A percentile compares a stretch with the other conserved stretches of the same genome.
These are phyloP conservation scores for Hydriomena furcata DNA, from an alignment of 2,888 invertebrate species.

Conservation along the genomic window DNA sequence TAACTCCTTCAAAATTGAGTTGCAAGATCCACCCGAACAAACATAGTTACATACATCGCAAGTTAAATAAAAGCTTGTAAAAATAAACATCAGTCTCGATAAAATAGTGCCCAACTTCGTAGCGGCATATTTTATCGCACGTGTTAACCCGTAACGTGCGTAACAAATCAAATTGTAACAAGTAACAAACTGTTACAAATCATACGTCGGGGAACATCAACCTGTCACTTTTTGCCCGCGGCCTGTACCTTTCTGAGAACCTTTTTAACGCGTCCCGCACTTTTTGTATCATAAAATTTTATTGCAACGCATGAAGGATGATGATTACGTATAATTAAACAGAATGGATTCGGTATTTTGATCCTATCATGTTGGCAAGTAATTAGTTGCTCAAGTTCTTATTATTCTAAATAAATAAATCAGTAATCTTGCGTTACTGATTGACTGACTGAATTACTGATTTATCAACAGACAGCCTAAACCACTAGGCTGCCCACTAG, in stretches of 20 bases:
- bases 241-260: slow-evolving; percentile 30
- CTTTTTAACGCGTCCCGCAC: slow-evolving; percentile 29
- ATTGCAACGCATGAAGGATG: slow-evolving; percentile 31
- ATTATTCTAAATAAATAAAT: no score
- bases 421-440: no score
- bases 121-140: slow-evolving; percentile 14
- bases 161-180: slow-evolving; percentile 46
- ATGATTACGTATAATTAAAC: slow-evolving; percentile 42
- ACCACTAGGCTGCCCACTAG: no score
- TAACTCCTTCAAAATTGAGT: no score
- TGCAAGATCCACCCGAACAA: no score
- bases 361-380: no score
- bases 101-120: slow-evolving; percentile 10
- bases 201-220: slow-evolving; percentile 48
- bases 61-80: no score
- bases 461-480: no score
- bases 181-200: slow-evolving; percentile 44
- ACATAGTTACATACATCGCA: no score
- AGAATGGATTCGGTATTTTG: slow-evolving; percentile 12
- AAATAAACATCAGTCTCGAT: background rate
- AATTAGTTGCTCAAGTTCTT: no score
- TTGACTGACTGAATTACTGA: no score
- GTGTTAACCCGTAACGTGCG: slow-evolving; percentile 48
- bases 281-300: slow-evolving; percentile 24
- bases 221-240: slow-evolving; percentile 48